These are phyloP conservation scores for Agriopis leucophaearia DNA, from an alignment of 2,888 invertebrate genomes.

Conservation along the genomic window DNA sequence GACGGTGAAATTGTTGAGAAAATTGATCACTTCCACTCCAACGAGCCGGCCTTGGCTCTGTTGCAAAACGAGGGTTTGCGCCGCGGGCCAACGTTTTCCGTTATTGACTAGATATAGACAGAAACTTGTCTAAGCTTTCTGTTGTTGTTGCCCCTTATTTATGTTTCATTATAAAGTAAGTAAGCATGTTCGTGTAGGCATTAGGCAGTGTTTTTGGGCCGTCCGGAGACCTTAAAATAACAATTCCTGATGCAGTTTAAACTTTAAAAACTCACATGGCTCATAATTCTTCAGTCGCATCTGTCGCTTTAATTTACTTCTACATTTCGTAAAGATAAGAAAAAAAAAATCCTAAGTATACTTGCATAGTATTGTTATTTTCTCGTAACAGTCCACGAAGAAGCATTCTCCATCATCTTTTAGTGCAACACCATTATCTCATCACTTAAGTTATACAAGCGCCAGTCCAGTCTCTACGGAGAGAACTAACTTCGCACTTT, in stretches of 20 bases:
- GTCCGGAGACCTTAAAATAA: too few species aligned
- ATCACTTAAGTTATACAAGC: conserved; percentile 41
- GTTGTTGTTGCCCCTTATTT: not conserved
- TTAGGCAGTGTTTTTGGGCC: too few species aligned
- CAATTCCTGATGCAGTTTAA: too few species aligned
- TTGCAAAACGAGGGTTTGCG: conserved; percentile 52
- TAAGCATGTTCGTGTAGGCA: too few species aligned
- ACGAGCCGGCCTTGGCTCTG: conserved; percentile 66
- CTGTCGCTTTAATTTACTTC: too few species aligned
- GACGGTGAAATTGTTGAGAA: conserved; percentile 85
- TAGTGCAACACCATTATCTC: conserved; percentile 37
- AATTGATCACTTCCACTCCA: conserved; percentile 83
- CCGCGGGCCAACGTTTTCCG: conserved; percentile 26
- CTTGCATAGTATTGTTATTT: conserved; percentile 10
- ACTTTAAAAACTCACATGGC: too few species aligned
- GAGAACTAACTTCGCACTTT: conserved; percentile 48
- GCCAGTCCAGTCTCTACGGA: conserved; percentile 38
- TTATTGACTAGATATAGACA: conserved; percentile 10
- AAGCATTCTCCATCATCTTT: conserved; percentile 22
- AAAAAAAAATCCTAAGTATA: not conserved
- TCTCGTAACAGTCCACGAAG: not conserved
- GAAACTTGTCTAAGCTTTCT: not conserved
- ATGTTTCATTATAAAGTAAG: not conserved
- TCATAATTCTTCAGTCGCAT: too few species aligned
- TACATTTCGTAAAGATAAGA: not conserved